Base-by-base conservation (phyloP, 2,888 invertebrate species). In the Diarsia mendica region DNA sequence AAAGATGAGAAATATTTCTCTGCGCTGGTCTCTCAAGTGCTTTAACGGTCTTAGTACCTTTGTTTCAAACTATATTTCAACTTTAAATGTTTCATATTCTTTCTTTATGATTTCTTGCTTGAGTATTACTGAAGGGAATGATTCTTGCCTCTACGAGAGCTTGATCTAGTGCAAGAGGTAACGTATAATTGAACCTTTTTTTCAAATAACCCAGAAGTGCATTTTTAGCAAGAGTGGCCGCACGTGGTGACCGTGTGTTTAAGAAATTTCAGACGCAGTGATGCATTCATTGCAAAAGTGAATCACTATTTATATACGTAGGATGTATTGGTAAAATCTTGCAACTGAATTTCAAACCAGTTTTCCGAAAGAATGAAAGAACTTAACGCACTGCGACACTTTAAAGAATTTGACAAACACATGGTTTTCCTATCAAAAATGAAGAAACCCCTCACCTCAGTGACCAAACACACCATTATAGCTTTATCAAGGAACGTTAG, bases 1-100 rank as follows among this genome's bases (percentile, higher is more conserved):
- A 83, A 83, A 86, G 75, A 85, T 83, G 72, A 83, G 78, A 82
- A 80, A 81, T 87, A 88, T 86, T 77, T 80, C 74, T 58, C 70
- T 55, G 76, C 79, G 68, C 77, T 79, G 75, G 72, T 82, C 80
- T 84, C 72, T 53, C 67, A 73, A 79, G 75, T 74, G 60, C 49
- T 83, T 82, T 66, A 76, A 72, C 55, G 72, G 64, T 23, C 73
- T 67, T 63, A 67, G 66, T 72, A 77, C 72, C 74, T 72, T 70
- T 68, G 60, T 75, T 78, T 67, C 53, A 70, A 67, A n/a, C 61
- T 60, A 67, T 84, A 80, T 70, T 55, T 80, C 61, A 76, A 72
- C 33, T 76, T 69, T 80, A 51, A 84, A 80, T 60, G 75, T 72
- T 68, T 68, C 18, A 80, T 70, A 71, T 67, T 60, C 60, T 84